Evolutionary conservation across 2,797 vertebrate genomes (phyloP), one percentile per base, ranked within the genome.

Genomic region (Gobionotothen gibberifrons): DNA sequence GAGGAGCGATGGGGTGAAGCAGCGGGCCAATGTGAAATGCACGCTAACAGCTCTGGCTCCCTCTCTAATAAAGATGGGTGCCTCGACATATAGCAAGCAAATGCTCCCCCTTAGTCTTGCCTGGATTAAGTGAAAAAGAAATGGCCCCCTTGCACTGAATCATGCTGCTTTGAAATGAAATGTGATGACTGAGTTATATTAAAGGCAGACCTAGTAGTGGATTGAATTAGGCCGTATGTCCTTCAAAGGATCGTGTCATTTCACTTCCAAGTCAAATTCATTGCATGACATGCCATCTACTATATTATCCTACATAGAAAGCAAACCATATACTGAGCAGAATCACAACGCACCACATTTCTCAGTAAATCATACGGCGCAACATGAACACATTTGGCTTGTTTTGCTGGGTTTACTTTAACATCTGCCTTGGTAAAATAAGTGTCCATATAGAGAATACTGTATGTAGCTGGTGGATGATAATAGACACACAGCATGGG

Each of bases 151-250:
- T 48, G 67, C 67, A 54, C 61, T 72, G 57, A 83, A 77, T 84
- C 72, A 46, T 21, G 59, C 44, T 56, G 51, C 74, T 64, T 64
- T 70, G 52, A 84, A 83, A 81, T 79, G n/a, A 82, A 87, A 82
- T 59, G 19, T 58, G 74, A 74, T 75, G 78, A 81, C 64, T 76
- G 65, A 57, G 72, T 67, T 74, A 76, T 49, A 74, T 68, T 64
- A 67, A 75, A 75, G 62, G 63, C 78, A 64, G 55, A 62, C 47
- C 56, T 19, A 2, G 70, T 32, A 26, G 63, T 72, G 53, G 73
- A 76, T 69, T 78, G 72, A 86, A 83, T 83, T 71, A 84, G 32
- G 40, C 55, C 1, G 17, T 70, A 70, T 56, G 65, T 69, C 70
- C 72, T 72, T 82, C 61, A 72, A 55, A 72, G 58, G 62, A 32